Base-by-base conservation (phyloP, 1,140 invertebrate species). In the Anastrepha ludens region DNA sequence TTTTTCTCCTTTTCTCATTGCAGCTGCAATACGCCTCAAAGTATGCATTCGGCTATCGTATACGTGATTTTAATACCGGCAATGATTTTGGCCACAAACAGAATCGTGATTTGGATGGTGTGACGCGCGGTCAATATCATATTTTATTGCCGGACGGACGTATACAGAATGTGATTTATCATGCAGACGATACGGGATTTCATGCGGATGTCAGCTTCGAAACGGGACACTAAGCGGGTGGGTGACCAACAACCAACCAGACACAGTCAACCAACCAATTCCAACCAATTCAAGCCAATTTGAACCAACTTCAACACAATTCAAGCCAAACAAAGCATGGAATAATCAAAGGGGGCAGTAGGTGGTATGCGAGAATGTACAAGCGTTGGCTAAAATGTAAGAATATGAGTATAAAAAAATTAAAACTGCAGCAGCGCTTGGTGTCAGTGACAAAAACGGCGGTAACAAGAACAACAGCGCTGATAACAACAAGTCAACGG, bases 101-200 rank as follows among this genome's bases (percentile, higher is more conserved):
- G 91, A 94, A 94, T 74, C 94, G 94, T 86, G 93, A 95, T 88
- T 94, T 94, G 70, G 94, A 94, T 87, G 96, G 95, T 9, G 94
- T 95, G 64, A 96, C 96, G 11, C 95, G 95, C 89, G 96, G 97
- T 70, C 94, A 95, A 88, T 97, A 97, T 94, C 96, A 96, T 89
- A 96, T 97, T 58, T 94, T 96, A n/a, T 93, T 97, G 55, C 96
- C 96, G 2, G 96, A 97, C 93, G 96, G 96, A 50, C 94, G 96
- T 88, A 94, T 96, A 89, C 96, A 97, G 93, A 95, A 95, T 87
- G 97, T 97, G 47, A 94, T 95, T 78, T 98, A 98, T 93, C 96
- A 95, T 87, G 97, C 96, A 0, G 97, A 97, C 88, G 94, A 95
- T 55, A 94, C 93, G 74, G 97, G 97, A 11, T 97, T 96, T 92